Conservation (phyloP, 37 sponge, comb jelly and placozoan genomes). For the Axinella damicornis region DNA sequence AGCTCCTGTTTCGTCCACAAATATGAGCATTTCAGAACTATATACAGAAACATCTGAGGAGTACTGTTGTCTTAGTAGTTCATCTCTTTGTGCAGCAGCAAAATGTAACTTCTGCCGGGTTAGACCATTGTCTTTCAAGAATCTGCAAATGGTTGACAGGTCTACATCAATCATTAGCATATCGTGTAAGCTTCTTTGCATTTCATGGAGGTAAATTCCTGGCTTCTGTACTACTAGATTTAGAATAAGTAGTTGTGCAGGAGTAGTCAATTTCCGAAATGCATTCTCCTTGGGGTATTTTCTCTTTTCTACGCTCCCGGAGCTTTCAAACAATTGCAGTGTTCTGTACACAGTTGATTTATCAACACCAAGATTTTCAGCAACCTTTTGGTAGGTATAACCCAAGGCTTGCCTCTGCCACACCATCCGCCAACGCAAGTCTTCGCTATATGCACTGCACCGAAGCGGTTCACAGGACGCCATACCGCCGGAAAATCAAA, state of each 20-base stretch:
- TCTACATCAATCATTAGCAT: background rate
- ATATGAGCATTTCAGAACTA: conserved; percentile 8
- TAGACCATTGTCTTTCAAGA: conserved; percentile 3
- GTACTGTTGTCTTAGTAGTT: conserved; percentile 1
- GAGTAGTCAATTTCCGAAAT: background rate
- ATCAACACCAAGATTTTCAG: conserved; percentile 15
- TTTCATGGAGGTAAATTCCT: too few relatives aligned
- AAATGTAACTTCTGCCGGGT: conserved; percentile 16
- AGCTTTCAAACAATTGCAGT: background rate
- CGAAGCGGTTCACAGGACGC: too few relatives aligned
- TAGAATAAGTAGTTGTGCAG: conserved; percentile 15
- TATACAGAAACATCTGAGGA: conserved; percentile 12
- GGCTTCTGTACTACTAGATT: conserved; percentile 19
- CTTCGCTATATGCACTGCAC: too few relatives aligned
- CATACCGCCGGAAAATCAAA: too few relatives aligned
- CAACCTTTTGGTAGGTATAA: background rate
- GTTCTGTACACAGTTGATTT: conserved; percentile 1
- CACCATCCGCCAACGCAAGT: too few relatives aligned
- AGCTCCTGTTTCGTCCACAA: conserved; percentile 30
- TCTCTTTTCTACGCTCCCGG: conserved; percentile 11
- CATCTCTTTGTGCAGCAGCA: conserved; percentile 10
- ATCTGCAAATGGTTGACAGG: conserved; percentile 19
- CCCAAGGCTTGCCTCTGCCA: conserved; percentile 9
- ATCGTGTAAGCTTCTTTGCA: background rate
- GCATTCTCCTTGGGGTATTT: conserved; percentile 1